phyloP scores from a whole-genome alignment of 1,140 invertebrate genomes.

The Drosophila leontia region DNA sequence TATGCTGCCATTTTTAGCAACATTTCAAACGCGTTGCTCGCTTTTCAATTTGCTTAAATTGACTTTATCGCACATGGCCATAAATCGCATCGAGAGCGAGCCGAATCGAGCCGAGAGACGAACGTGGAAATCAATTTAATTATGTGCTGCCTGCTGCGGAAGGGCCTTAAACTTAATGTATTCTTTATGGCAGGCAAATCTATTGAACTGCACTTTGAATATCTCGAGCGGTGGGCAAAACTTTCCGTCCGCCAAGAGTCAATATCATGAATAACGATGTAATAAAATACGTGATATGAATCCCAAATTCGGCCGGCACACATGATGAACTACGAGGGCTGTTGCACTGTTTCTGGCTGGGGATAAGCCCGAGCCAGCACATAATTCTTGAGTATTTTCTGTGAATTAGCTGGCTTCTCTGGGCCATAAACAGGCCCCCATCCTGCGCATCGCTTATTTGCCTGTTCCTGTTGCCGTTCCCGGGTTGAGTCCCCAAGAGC shows the following conservation, averaged over 20 bases:
- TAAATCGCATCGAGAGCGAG: conserved; percentile 50
- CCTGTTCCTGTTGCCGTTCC: conserved; percentile 33
- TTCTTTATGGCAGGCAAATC: conserved; percentile 75
- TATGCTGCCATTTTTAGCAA: conserved; percentile 68
- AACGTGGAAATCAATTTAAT: conserved; percentile 74
- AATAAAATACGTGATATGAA: conserved; percentile 83
- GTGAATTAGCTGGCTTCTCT: conserved; percentile 65
- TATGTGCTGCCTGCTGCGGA: conserved; percentile 39
- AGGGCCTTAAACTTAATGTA: conserved; percentile 70
- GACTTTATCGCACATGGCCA: conserved; percentile 53
- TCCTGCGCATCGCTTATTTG: conserved; percentile 52
- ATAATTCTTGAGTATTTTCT: conserved; percentile 70
- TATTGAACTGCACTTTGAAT: conserved; percentile 82
- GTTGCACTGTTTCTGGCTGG: conserved; percentile 18
- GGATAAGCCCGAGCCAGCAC: conserved; percentile 33
- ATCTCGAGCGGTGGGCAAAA: conserved; percentile 41
- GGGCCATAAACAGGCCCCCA: conserved; percentile 34
- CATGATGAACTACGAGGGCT: conserved; percentile 71
- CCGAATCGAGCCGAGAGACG: not conserved
- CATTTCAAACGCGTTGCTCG: conserved; percentile 56
- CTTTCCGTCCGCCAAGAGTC: conserved; percentile 37
- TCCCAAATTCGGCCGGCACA: conserved; percentile 42
- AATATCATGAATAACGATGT: conserved; percentile 83
- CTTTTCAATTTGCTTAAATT: conserved; percentile 74
- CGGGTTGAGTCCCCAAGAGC: not conserved